Base-by-base conservation (phyloP, 2,113 vertebrate genomes). In the Tachysurus fulvidraco region DNA sequence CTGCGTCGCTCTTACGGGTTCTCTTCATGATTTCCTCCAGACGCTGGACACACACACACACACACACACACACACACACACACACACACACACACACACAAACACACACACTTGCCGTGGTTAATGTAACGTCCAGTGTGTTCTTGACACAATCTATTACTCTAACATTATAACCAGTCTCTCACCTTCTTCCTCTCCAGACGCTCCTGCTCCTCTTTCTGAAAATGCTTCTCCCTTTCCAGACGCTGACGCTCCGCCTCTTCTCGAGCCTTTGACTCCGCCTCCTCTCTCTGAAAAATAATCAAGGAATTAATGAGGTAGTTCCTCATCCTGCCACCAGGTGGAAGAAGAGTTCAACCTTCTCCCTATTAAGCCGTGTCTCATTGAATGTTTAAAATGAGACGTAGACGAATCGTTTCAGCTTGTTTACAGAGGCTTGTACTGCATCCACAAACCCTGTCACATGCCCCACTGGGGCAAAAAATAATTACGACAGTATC, bases 11-110 rank as follows among this genome's bases (percentile, higher is more conserved):
- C 87, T 96, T 99, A 71, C 98, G 95, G 0, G 98, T 99, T 92
- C 98, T 96, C 94, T 98, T 99, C 98, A 99, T 99, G 88, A 99
- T 99, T 93, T 99, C 97, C 88, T 99, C 98, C n/a, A 99, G 95
- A 73, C 98, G 97, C 98, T 99, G 94, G 0, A 86, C 17, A 77
- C 28, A 85, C 19, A 88, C 92, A 80, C 54, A 86, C 55, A 91
- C 55, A 88, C 50, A 89, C 36, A 78, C 76, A 73, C 83, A 55
- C 54, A 78, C 50, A 98, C 36, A 88, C 50, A 89, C 36, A 78
- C 76, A 73, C 83, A 86, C 17, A 77, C 28, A 85, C 19, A 88
- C 92, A 80, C 54, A 86, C 55, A 91, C 55, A 88, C 50, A 89
- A n/a, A 78, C 76, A 73, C 83, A 55, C 54, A 78, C 50, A 98